Evolutionary conservation across 1,140 invertebrate genomes (phyloP).

Genomic region (Melipona quadrifasciata): DNA sequence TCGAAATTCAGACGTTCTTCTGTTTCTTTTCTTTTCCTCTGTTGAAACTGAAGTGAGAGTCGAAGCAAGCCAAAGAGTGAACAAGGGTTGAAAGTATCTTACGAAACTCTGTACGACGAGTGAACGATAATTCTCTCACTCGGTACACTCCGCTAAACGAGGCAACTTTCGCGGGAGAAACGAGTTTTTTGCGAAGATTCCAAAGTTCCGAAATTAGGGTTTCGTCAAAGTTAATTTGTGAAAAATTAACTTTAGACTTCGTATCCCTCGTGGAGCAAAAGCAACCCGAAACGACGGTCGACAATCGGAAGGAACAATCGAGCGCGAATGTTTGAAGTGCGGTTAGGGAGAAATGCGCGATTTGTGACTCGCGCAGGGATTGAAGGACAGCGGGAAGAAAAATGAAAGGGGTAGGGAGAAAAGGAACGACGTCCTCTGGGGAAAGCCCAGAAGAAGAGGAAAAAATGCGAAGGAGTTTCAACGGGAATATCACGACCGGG

Average conservation of each 20-base stretch:
- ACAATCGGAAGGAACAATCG: no score
- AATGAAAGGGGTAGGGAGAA: not conserved
- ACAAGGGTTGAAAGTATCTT: no score
- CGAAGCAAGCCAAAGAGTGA: not conserved
- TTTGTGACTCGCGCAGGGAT: not conserved
- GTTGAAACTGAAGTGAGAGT: not conserved
- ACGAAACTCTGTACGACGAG: no score
- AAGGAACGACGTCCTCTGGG: not conserved
- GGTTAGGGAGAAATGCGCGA: constrained; percentile 5
- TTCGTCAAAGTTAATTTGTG: no score
- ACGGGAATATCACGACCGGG: constrained; percentile 25
- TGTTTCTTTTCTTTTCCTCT: not conserved
- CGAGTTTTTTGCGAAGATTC: not conserved
- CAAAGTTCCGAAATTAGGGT: not conserved
- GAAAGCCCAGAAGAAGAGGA: not conserved
- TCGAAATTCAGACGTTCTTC: not conserved
- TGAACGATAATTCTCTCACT: no score
- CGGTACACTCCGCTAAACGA: no score
- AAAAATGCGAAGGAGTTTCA: constrained; percentile 18
- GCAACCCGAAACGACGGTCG: no score
- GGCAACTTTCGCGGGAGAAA: no score
- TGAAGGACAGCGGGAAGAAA: not conserved
- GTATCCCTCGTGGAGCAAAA: no score
- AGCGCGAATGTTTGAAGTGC: not conserved
- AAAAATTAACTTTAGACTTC: no score